Evolutionary conservation across 2,888 invertebrate genomes (phyloP).

Genomic region (Eumerus sabulonum): DNA sequence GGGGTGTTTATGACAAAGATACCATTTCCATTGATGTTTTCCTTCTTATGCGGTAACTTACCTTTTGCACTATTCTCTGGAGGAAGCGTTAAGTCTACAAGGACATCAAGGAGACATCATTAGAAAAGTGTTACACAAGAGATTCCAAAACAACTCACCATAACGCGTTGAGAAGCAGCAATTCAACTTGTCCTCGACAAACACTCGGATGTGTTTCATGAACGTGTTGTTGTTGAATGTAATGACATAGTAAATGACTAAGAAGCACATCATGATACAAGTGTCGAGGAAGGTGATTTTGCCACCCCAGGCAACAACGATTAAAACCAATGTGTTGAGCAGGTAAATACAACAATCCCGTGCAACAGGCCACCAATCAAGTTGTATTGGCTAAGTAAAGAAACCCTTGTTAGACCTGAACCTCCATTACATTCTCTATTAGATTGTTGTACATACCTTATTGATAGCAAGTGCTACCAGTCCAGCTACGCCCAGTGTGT

Average conservation of each 20-base stretch:
- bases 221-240: conserved; percentile 85
- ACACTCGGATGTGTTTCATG: conserved; percentile 77
- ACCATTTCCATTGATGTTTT: conserved; percentile 76
- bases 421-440: not conserved
- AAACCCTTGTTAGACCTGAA: not conserved
- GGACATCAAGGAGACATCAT: conserved; percentile 12
- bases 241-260: conserved; percentile 86
- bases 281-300: conserved; percentile 90
- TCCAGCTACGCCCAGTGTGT: conserved; percentile 90
- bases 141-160: conserved; percentile 69
- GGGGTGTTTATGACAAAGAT: conserved; percentile 76
- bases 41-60: conserved; percentile 76
- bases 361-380: conserved; percentile 90
- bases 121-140: not conserved
- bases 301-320: conserved; percentile 88
- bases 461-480: conserved; percentile 88
- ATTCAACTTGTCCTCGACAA: conserved; percentile 77
- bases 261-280: conserved; percentile 85
- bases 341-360: conserved; percentile 90
- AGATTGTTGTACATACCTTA: conserved; percentile 79
- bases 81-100: conserved; percentile 78
- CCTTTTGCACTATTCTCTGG: conserved; percentile 78
- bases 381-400: conserved; percentile 83
- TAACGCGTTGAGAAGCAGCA: conserved; percentile 78
- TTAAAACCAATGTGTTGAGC: conserved; percentile 85